Percentiles rank a stretch among this genome's conserved stretches.
These are phyloP conservation scores for Panurus biarmicus DNA, from an alignment of 2,113 vertebrate genomes.

Conservation along the genomic window DNA sequence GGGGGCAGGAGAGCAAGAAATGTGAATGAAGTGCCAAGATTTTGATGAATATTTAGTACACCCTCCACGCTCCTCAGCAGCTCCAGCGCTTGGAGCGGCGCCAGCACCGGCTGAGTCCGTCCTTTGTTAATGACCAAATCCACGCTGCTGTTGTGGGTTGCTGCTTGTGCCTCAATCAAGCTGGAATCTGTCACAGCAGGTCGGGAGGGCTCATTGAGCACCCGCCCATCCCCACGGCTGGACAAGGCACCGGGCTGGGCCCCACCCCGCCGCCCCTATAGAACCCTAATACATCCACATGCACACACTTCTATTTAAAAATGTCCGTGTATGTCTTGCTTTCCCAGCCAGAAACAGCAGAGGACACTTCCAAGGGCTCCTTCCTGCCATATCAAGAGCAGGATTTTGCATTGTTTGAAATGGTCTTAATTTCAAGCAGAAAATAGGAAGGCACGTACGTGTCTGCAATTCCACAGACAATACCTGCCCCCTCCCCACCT, in stretches of 20 bases:
- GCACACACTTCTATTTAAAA: fast-evolving
- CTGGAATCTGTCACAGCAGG: not conserved
- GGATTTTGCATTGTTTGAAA: not conserved
- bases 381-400: not conserved
- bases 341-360: not conserved
- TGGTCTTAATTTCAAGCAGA: not conserved
- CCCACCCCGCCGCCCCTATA: fast-evolving
- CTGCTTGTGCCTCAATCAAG: not conserved
- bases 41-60: slow-evolving; percentile 55
- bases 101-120: slow-evolving; percentile 40
- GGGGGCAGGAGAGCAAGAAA: not conserved
- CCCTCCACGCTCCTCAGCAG: not conserved
- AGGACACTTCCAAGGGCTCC: not conserved
- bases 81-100: slow-evolving; percentile 25
- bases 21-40: slow-evolving; percentile 3
- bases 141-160: not conserved
- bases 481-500: not conserved
- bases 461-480: not conserved
- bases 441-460: fast-evolving
- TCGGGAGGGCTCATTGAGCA: not conserved
- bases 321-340: fast-evolving
- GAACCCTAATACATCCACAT: fast-evolving
- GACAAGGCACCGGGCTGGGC: not conserved
- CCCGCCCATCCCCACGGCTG: not conserved
- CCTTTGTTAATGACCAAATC: slow-evolving; percentile 61